These are phyloP conservation scores for Scopus umbretta DNA, from an alignment of 2,113 vertebrate species.

Conservation along the genomic window DNA sequence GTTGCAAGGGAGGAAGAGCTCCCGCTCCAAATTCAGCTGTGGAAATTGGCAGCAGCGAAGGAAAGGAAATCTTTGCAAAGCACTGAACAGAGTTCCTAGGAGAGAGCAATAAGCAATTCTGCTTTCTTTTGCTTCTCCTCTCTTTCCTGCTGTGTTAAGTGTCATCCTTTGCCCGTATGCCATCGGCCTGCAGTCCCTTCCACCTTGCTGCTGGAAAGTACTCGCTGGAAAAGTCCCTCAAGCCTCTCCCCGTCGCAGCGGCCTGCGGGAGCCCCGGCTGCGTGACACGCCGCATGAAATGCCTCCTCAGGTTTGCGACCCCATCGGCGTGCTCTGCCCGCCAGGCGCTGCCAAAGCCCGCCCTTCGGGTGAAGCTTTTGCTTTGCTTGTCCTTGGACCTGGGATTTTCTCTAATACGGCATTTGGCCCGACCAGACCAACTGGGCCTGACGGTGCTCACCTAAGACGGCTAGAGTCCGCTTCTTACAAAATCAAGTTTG, in stretches of 20 bases:
- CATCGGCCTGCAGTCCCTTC: neutral
- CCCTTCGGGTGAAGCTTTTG: neutral
- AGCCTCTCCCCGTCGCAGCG: neutral
- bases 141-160: neutral
- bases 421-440: neutral
- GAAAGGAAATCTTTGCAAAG: neutral
- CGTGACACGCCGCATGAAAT: rapidly evolving
- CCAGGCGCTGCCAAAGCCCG: neutral
- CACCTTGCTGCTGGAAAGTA: neutral
- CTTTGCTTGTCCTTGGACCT: neutral
- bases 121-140: neutral
- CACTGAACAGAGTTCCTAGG: neutral
- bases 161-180: neutral
- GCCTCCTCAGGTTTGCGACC: neutral
- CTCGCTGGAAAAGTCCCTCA: neutral
- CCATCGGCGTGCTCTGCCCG: neutral
- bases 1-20: neutral
- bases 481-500: too few relatives aligned
- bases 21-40: neutral
- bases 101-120: neutral
- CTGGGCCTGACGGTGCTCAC: neutral
- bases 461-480: neutral
- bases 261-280: neutral
- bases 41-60: neutral
- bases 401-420: neutral